Base-by-base conservation (phyloP, 2,797 vertebrate genomes). In the Pantherophis vulpinus region DNA sequence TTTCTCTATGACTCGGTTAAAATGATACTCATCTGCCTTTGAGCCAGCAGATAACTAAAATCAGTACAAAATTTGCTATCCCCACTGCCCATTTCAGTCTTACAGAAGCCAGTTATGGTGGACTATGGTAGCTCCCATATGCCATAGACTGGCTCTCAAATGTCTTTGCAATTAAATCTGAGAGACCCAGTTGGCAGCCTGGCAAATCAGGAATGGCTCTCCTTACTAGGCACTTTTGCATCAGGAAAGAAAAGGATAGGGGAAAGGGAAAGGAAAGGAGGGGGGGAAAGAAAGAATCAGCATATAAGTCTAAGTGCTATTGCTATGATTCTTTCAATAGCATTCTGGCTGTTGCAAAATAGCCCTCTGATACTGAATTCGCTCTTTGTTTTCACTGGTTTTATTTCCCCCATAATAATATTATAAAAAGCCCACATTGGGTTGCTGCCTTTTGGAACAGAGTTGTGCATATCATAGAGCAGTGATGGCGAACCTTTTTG, bases 401-500 rank as follows among this genome's bases (percentile, higher is more conserved):
- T 32, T 54, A 42, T 18, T n/a, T 56, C 61, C 5, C 23, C n/a
- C 47, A 66, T 92, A 59, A 79, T 27, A 54, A 56, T 0, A 0
- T n/a, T 58, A 27, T 91, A 90, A 20, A 89, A 92, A n/a, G 0
- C 0, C 59, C 4, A 12, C 59, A 27, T 0, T 88, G 74, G 6
- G 37, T 90, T 60, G 18, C 42, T 79, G n/a, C 56, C 23, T 51
- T 90, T 83, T 42, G 20, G 37, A 83, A 25, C 37, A 83, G 47
- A 16, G 8, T 89, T 86, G 58, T 8, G 86, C n/a, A 0, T 90
- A 1, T 61, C 5, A 16, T 29, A 83, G 25, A 8, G 8, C 42
- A 42, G 42, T 42, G 42, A 42, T 42, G 42, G 42, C 42, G 42
- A 42, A 42, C 42, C 42, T 42, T 42, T 42, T 42, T 42, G 3